Base-by-base conservation (phyloP, 2,888 invertebrate species). In the Melieria picta region DNA sequence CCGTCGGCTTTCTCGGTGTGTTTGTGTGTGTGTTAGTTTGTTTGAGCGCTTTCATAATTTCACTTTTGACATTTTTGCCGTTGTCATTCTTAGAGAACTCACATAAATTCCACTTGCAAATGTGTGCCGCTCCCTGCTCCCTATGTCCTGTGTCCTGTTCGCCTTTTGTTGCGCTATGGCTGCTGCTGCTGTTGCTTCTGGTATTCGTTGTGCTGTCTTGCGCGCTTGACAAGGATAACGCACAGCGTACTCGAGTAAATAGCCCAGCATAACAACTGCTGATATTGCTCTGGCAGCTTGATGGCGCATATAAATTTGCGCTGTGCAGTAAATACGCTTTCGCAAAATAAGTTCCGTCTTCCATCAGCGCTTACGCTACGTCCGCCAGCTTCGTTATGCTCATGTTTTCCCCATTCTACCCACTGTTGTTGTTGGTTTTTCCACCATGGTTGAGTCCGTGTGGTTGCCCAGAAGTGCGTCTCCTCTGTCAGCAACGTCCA, bases 31-130 rank as follows among this genome's bases (percentile, higher is more conserved):
- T 30, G 30, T 30, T 3, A 30, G 30, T 30, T 30, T 3, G 30
- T 30, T 30, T 30, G 30, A 30, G 30, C 30, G 30, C 30, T 30
- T 16, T 58, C 58, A 58, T 58, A 58, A 58, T 58, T 58, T 58
- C 58, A 58, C 6, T 58, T 58, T 42, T 58, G 58, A 58, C 58
- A 42, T 58, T 58, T 58, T 9, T 57, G 57, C 16, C 30, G 58
- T 42, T 58, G 58, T 42, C 58, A 58, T 58, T 58, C 42, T 58
- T 16, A 10, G 30, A 30, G 10, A 58, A 42, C 30, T 30, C 58
- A 30, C 58, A 58, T 58, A 58, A 58, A 58, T 58, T 58, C 42
- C 30, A 16, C 30, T 58, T 58, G 58, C 42, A 58, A 52, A 52
- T 52, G 52, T 7, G 5, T 30, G 30, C 30, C 30, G 30, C 30